Base-by-base conservation (phyloP, 2,113 vertebrate genomes). In the Rhea pennata region DNA sequence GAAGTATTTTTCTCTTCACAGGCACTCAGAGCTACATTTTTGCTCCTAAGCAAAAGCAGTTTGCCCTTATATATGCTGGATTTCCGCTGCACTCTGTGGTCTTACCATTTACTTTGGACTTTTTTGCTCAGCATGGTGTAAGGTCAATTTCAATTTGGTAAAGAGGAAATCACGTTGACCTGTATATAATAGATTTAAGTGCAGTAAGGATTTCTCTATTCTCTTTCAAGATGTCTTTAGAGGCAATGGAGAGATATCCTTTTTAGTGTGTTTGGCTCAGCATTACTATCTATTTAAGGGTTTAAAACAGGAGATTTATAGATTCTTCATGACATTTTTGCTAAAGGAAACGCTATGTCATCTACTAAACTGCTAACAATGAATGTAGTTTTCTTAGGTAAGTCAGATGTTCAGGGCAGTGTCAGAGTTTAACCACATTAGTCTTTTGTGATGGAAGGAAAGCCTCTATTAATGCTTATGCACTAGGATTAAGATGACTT, bases 401-500 rank as follows among this genome's bases (percentile, higher is more conserved):
- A 84, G 46, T 71, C 67, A 71, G 72, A 80, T 88, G 46, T 80
- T 88, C 54, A 88, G 50, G 50, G 64, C 17, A 39, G 50, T 80
- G 90, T 70, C 82, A 91, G 39, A 78, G 78, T 51, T 93, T 90
- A 87, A 82, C 64, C 58, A 54, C 39, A 33, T 92, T 88, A 96
- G 72, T 77, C 75, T 84, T 88, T 80, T 93, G 71, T 71, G 72
- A 46, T 93, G 87, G 72, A 93, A 84, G 87, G 80, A 95, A 90
- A 95, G 67, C 59, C 62, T 89, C 44, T 90, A 23, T 92, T 91
- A 82, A 51, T 79, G 58, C 81, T 89, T 75, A n/a, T 70, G 62
- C 53, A 46, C 8, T 64, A 42, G 87, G 72, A 91, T 96, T 92
- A 93, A 87, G 67, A 87, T 92, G 53, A 94, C 53, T 93, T 40